Conservation (phyloP, 2,113 vertebrate species). For the Anser brachyrhynchus region DNA sequence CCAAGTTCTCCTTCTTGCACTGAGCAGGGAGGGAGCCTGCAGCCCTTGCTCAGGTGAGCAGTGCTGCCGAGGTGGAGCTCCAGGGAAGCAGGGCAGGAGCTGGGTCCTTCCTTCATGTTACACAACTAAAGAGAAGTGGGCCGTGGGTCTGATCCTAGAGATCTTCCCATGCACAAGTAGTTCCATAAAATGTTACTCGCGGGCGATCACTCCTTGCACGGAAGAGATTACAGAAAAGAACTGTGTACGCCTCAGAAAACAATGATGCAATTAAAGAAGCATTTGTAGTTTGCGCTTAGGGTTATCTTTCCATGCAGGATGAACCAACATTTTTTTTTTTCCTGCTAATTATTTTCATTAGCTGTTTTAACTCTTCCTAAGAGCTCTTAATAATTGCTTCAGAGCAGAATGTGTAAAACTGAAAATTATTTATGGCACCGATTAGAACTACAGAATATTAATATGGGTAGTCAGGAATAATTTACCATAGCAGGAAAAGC, state of each 20-base stretch:
- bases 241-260: constrained; percentile 19
- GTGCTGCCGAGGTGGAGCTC: neutral
- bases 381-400: constrained; percentile 26
- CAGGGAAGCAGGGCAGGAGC: neutral
- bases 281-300: neutral
- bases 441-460: constrained; percentile 27
- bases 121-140: rapidly evolving
- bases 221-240: neutral
- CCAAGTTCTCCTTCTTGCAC: neutral
- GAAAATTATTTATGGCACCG: constrained; percentile 53
- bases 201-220: neutral
- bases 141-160: rapidly evolving
- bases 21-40: neutral
- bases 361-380: constrained; percentile 45
- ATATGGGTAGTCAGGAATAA: neutral
- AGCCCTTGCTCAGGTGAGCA: neutral
- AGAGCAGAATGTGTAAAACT: constrained; percentile 34
- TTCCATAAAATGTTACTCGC: rapidly evolving
- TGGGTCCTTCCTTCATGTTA: neutral
- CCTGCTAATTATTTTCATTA: constrained; percentile 55
- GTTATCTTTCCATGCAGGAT: neutral
- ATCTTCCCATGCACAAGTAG: rapidly evolving
- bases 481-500: constrained; percentile 49
- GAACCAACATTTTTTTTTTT: constrained; percentile 5
- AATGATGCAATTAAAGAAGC: constrained; percentile 36